phyloP scores from a whole-genome alignment of 2,113 vertebrate genomes.

The Gymnocephalus cernua region DNA sequence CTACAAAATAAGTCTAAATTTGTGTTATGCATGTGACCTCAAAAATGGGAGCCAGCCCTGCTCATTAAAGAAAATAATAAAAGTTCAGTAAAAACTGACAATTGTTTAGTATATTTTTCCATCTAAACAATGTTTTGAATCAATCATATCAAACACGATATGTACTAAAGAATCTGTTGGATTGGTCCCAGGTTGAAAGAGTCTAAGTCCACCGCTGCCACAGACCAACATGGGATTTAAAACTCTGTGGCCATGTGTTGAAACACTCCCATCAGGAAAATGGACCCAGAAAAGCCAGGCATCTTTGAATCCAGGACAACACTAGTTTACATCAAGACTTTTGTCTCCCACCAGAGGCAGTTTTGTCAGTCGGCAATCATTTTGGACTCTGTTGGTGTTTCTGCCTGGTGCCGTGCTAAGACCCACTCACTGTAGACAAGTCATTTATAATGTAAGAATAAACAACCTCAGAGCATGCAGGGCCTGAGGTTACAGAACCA shows the following conservation, averaged over 20 bases:
- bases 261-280: slow-evolving; percentile 31
- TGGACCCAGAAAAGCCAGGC: slow-evolving; percentile 29
- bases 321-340: slow-evolving; percentile 13
- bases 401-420: background rate
- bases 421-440: slow-evolving; percentile 4
- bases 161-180: slow-evolving; percentile 16
- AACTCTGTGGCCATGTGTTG: slow-evolving; percentile 41
- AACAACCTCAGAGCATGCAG: slow-evolving; percentile 8
- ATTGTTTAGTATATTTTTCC: slow-evolving; percentile 53
- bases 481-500: slow-evolving; percentile 12
- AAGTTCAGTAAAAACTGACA: slow-evolving; percentile 57
- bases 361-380: slow-evolving; percentile 28
- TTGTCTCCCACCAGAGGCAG: slow-evolving; percentile 1
- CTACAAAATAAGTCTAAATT: slow-evolving; percentile 57
- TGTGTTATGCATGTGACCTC: slow-evolving; percentile 59
- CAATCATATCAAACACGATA: slow-evolving; percentile 44
- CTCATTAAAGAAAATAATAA: slow-evolving; percentile 61
- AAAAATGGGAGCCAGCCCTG: slow-evolving; percentile 64
- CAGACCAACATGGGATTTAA: slow-evolving; percentile 46
- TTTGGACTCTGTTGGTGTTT: slow-evolving; percentile 25
- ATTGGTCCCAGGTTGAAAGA: slow-evolving; percentile 38
- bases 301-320: slow-evolving; percentile 28
- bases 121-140: slow-evolving; percentile 50
- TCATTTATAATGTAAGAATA: slow-evolving; percentile 30
- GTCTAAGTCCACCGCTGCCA: slow-evolving; percentile 34